phyloP scores from a whole-genome alignment of 1,140 invertebrate genomes.

The Drosophila sechellia region DNA sequence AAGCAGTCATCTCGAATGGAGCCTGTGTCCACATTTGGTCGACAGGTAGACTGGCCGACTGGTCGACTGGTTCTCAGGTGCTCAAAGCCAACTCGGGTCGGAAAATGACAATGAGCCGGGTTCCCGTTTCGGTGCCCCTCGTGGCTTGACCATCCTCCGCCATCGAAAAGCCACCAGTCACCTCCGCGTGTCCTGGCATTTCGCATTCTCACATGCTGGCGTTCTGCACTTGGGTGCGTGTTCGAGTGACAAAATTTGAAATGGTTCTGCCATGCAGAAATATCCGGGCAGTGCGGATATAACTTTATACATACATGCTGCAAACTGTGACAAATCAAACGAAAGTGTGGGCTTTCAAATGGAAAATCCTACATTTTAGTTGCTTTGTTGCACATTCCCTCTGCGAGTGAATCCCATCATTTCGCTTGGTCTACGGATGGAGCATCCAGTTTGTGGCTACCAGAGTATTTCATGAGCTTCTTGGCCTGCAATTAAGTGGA shows the following conservation, averaged over 20 bases:
- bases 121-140: no score
- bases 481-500: constrained; percentile 10
- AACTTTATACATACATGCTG: constrained; percentile 11
- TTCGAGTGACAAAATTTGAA: constrained; percentile 32
- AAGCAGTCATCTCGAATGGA: constrained; percentile 2
- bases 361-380: constrained; percentile 15
- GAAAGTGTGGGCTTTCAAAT: neutral
- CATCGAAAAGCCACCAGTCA: neutral
- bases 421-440: neutral
- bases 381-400: constrained; percentile 1
- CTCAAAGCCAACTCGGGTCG: constrained; percentile 12
- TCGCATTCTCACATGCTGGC: neutral
- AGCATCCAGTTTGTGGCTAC: neutral
- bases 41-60: neutral
- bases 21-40: constrained; percentile 5
- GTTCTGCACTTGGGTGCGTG: constrained; percentile 5
- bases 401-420: neutral
- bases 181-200: no score
- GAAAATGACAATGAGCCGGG: constrained; percentile 7
- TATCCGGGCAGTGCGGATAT: neutral
- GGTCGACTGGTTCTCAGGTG: constrained; percentile 13
- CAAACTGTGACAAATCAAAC: constrained; percentile 11
- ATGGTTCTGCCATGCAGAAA: constrained; percentile 33
- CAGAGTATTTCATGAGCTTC: neutral
- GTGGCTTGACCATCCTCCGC: neutral